phyloP scores from a whole-genome alignment of 2,113 vertebrate species.

The Chlamydotis undulata region DNA sequence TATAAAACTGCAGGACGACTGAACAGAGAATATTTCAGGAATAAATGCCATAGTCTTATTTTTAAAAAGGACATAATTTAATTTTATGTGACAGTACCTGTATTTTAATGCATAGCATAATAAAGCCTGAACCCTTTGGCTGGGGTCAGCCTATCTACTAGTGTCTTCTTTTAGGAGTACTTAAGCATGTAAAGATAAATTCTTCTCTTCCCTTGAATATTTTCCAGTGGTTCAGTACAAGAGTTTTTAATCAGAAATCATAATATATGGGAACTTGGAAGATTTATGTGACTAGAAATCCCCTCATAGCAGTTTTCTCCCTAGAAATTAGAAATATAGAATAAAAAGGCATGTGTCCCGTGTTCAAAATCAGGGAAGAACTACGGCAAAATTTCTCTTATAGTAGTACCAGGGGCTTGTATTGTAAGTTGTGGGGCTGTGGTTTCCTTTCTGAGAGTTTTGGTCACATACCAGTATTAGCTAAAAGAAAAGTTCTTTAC shows the following conservation, averaged over 20 bases:
- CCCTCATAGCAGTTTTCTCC: neutral
- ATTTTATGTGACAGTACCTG: neutral
- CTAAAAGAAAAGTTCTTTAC: neutral
- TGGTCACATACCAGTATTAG: neutral
- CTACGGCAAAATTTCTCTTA: neutral
- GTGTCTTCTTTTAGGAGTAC: neutral
- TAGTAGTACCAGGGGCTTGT: neutral
- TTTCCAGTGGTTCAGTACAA: neutral
- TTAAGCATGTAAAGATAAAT: neutral
- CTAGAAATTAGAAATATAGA: neutral
- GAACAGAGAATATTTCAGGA: slow-evolving; percentile 11
- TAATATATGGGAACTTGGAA: neutral
- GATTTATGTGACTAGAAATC: neutral
- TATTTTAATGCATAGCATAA: slow-evolving; percentile 10
- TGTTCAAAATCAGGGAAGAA: neutral
- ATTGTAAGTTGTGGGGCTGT: neutral
- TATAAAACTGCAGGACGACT: neutral
- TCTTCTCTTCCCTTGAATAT: neutral
- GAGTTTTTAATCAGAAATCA: neutral
- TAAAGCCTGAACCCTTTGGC: neutral
- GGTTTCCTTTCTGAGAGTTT: neutral
- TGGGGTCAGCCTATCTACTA: neutral
- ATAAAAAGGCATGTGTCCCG: neutral
- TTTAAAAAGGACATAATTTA: slow-evolving; percentile 15
- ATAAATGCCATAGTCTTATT: neutral